These are phyloP conservation scores for Latrodectus elegans DNA, from an alignment of 2,888 invertebrate species.

Conservation along the genomic window DNA sequence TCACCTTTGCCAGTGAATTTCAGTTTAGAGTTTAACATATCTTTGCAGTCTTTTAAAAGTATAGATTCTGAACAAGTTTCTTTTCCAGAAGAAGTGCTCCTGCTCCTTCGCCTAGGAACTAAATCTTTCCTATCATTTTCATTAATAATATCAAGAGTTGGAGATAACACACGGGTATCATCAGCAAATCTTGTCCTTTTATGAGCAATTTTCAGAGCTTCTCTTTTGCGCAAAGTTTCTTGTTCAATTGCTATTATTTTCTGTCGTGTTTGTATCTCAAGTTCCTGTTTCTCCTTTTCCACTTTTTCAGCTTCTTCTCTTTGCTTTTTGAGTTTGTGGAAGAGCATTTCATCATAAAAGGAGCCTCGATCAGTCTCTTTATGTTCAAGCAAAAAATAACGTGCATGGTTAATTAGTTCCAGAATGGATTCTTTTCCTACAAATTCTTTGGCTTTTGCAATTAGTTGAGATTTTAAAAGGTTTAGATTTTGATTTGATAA, in stretches of 20 bases:
- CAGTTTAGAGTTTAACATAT: constrained; percentile 42
- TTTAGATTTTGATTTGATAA: constrained; percentile 83
- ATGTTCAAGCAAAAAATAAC: constrained; percentile 85
- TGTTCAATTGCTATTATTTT: constrained; percentile 77
- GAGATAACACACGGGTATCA: constrained; percentile 11
- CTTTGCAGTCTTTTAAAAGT: constrained; percentile 48
- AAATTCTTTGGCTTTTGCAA: constrained; percentile 32
- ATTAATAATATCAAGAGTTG: background rate
- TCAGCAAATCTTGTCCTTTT: constrained; percentile 41
- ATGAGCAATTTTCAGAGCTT: constrained; percentile 83
- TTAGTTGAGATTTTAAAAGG: constrained; percentile 73
- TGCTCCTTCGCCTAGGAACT: constrained; percentile 26
- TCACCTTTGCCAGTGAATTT: constrained; percentile 61
- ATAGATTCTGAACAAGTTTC: constrained; percentile 36
- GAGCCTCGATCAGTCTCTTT: constrained; percentile 88
- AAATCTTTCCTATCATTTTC: background rate
- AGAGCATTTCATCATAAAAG: constrained; percentile 93
- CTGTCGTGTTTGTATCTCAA: constrained; percentile 73
- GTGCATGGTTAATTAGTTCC: constrained; percentile 85
- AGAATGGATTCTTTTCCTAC: constrained; percentile 82
- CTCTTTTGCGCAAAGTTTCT: constrained; percentile 86
- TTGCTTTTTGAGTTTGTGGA: constrained; percentile 76
- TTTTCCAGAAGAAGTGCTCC: constrained; percentile 39
- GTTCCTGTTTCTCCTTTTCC: constrained; percentile 56
- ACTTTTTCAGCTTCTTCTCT: constrained; percentile 58